These are phyloP conservation scores for Acanthurus leucopareius DNA, from an alignment of 2,797 vertebrate genomes.

Conservation along the genomic window DNA sequence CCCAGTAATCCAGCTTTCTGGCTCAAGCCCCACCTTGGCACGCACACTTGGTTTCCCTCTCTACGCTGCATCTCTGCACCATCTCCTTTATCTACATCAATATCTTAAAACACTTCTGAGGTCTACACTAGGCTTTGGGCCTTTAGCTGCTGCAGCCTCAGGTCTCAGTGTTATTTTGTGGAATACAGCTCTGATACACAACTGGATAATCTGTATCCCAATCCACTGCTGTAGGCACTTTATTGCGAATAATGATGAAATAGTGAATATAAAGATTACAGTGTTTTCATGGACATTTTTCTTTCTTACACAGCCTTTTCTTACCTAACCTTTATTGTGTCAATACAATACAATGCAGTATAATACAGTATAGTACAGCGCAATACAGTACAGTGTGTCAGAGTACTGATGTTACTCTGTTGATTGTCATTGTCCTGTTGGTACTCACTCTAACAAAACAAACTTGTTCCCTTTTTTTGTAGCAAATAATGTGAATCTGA, in stretches of 20 bases:
- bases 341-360: background rate
- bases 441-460: background rate
- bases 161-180: conserved; percentile 53
- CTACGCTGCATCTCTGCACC: conserved; percentile 49
- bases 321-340: background rate
- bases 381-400: no score
- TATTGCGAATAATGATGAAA: conserved; percentile 35
- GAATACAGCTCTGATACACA: conserved; percentile 42
- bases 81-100: conserved; percentile 46
- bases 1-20: conserved; percentile 48
- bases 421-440: conserved; percentile 12
- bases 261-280: conserved; percentile 17
- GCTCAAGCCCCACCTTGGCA: conserved; percentile 46
- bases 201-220: conserved; percentile 32
- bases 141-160: conserved; percentile 43
- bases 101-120: conserved; percentile 56
- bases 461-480: conserved; percentile 28
- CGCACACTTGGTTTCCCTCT: conserved; percentile 22
- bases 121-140: conserved; percentile 40
- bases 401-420: background rate
- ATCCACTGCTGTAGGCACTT: conserved; percentile 44
- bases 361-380: no score
- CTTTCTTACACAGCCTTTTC: conserved; percentile 11
- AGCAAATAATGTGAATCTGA: conserved; percentile 36
- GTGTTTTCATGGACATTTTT: conserved; percentile 2